Base-by-base conservation (phyloP, 92 coral and sea anemone genomes). In the Palythoa grandiflora region DNA sequence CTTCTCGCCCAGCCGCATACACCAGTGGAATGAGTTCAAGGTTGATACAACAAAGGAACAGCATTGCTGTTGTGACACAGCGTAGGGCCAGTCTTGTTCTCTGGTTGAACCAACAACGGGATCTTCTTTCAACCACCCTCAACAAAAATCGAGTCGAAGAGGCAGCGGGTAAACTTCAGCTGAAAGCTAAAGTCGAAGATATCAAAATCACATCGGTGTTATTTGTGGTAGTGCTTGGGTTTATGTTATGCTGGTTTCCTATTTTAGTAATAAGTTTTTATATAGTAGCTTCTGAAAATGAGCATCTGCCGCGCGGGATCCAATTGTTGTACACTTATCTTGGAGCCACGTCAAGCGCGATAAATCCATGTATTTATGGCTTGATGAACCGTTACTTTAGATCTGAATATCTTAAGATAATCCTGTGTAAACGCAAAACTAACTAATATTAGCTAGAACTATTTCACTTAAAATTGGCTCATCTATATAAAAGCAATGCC, bases 191-290 rank as follows among this genome's bases (percentile, higher is more conserved):
- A 54, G 75, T 80, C 13, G 85, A 80, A 66, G 85, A 80, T 40
- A 80, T 80, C 63, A 80, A 80, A 80, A 80, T 80, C 38, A 80
- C 85, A 38, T 40, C 85, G 0, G 73, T 80, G 7, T 51, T 80
- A 44, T 80, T 80, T 80, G 85, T 47, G 39, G 85, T 80, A 20
- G 73, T 80, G 38, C 52, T 80, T 15, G 85, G 85, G 1, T 80
- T 80, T 48, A 80, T 80, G 85, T 52, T 80, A 65, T 80, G 85
- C 71, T 80, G 85, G 85, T 80, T 80, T 80, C 85, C 85, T 39
- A 80, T 80, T 65, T 28, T 80, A 47, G 75, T 80, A 40, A 80
- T 80, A 3, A 80, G 60, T 19, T 11, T 80, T 12, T 80, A 80
- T 63, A 1, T 44, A 52, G 39, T 65, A 35, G 71, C 73, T 13